Base-by-base conservation (phyloP, 2,113 vertebrate species). In the Mormyrus lacerda region DNA sequence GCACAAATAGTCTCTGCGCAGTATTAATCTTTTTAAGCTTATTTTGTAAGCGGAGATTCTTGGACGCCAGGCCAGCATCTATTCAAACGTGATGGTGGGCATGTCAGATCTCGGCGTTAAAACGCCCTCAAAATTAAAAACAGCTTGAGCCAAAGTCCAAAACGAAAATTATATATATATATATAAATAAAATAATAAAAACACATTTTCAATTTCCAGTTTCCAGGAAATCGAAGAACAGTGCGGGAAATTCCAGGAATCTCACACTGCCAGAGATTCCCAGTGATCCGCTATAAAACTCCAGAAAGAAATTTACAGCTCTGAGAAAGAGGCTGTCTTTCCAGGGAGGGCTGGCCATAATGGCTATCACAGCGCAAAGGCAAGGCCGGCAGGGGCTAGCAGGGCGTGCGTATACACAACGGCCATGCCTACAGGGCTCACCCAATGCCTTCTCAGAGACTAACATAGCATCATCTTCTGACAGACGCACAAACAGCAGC, bases 191-290 rank as follows among this genome's bases (percentile, higher is more conserved):
- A 65, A 65, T 65, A 95, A 94, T 93, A 91, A 96, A 95, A 96
- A 94, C 89, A 95, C 93, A 93, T 90, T 95, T 95, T 96, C 95
- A 97, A 97, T 97, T 96, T 96, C 94, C 93, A 92, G 89, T 96
- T 99, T 98, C 98, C 97, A 95, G 97, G 97, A 99, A 99, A 97
- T 96, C 94, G 95, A 96, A 95, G 96, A 97, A 97, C 97, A 95
- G 93, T 94, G 96, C 96, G 94, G 90, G 91, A 95, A 95, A 96
- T 98, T 97, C 97, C 97, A 97, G 96, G 97, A 99, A 98, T 93
- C 95, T 91, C 93, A 93, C 86, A 91, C 93, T 95, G 96, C 96
- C 97, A 98, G 96, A 95, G 95, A 95, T 94, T 94, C 94, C 93
- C 94, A 94, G 93, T 96, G 95, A 96, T 96, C 94, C 94, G 94